These are phyloP conservation scores for Neuroterus valhalla DNA, from an alignment of 1,140 invertebrate genomes.

Conservation along the genomic window DNA sequence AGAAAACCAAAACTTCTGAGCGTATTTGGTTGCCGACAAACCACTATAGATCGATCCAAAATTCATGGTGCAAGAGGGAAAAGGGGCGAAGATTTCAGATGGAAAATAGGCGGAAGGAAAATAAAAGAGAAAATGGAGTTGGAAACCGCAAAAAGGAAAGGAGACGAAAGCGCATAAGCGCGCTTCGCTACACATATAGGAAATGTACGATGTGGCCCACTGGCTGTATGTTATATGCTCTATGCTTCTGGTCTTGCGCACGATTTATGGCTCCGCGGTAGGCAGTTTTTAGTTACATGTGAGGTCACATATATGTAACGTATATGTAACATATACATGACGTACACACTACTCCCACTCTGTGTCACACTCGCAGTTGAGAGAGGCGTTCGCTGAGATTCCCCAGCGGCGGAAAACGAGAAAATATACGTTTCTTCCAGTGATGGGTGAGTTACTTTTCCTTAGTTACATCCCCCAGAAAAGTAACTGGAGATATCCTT, in stretches of 20 bases:
- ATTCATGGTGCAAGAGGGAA: constrained; percentile 1
- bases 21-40: too few relatives aligned
- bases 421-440: too few relatives aligned
- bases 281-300: constrained; percentile 40
- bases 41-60: not conserved
- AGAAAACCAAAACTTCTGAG: too few relatives aligned
- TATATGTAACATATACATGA: not conserved
- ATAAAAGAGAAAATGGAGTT: constrained; percentile 29
- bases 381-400: constrained; percentile 40
- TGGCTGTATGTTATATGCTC: constrained; percentile 58
- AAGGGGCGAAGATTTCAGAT: not conserved
- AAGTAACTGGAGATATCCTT: too few relatives aligned
- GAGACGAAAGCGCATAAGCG: constrained; percentile 55
- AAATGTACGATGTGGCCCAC: constrained; percentile 53
- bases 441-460: too few relatives aligned
- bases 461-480: too few relatives aligned
- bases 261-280: constrained; percentile 50
- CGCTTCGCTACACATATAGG: constrained; percentile 47
- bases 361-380: too few relatives aligned
- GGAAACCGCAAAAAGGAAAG: constrained; percentile 50
- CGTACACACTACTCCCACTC: too few relatives aligned
- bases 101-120: not conserved
- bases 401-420: constrained; percentile 34
- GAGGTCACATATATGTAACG: constrained; percentile 26
- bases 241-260: constrained; percentile 40